Conservation (phyloP, 1,140 invertebrate genomes). For the Aphidius gifuensis region DNA sequence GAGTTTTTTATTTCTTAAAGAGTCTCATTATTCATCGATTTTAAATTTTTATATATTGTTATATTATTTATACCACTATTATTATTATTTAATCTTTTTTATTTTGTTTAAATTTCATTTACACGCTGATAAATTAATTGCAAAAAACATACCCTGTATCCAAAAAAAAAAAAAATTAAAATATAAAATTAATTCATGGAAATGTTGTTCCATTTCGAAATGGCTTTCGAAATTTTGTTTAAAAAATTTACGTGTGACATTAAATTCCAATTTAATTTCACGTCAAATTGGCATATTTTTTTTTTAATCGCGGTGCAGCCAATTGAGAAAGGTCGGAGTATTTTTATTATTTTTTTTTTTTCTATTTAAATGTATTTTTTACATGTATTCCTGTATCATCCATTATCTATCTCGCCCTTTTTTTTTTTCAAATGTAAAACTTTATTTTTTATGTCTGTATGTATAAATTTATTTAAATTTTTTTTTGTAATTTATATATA, state of each 20-base stretch:
- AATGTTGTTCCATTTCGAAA: no score
- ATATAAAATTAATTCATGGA: no score
- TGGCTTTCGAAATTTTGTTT: conserved; percentile 17
- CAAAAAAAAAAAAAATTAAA: conserved; percentile 44
- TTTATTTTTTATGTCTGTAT: no score
- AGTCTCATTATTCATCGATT: not conserved
- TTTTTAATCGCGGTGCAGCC: conserved; percentile 31
- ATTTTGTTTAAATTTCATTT: conserved; percentile 40
- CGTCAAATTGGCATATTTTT: conserved; percentile 32
- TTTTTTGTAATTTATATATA: no score
- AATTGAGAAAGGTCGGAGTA: conserved; percentile 25
- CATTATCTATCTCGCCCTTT: not conserved
- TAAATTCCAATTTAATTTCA: conserved; percentile 41
- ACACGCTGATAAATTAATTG: conserved; percentile 47
- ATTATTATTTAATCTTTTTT: conserved; percentile 33
- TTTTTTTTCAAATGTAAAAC: no score
- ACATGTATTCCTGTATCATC: conserved; percentile 5
- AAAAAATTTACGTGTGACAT: conserved; percentile 34
- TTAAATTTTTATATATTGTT: no score
- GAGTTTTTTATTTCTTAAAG: not conserved
- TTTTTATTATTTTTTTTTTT: conserved; percentile 14
- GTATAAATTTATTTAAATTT: no score
- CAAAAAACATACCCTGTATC: conserved; percentile 57
- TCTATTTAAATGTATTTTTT: conserved; percentile 12
- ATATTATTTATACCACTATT: conserved; percentile 10